These are phyloP conservation scores for Patella caerulea DNA, from an alignment of 2,888 invertebrate genomes.

Conservation along the genomic window DNA sequence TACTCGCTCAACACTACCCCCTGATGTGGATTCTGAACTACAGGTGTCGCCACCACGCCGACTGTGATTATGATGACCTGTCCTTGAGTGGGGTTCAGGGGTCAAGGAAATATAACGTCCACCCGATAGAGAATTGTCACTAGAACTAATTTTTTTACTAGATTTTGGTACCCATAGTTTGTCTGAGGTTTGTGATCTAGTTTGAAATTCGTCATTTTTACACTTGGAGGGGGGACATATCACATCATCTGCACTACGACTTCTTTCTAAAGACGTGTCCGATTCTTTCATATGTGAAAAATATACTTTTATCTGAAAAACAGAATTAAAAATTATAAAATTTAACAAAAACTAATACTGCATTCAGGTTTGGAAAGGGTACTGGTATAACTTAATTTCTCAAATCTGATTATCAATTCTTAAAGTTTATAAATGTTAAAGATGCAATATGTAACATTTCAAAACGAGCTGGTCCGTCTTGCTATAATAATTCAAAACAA, in stretches of 20 bases:
- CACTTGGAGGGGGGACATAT: slow-evolving; percentile 22
- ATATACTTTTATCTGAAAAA: slow-evolving; percentile 46
- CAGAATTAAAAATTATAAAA: slow-evolving; percentile 1
- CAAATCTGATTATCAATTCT: too few species aligned
- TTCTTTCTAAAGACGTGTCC: slow-evolving; percentile 35
- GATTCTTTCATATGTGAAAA: slow-evolving; percentile 41
- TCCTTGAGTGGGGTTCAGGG: slow-evolving; percentile 1
- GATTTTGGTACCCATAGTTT: slow-evolving; percentile 20
- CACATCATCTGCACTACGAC: slow-evolving; percentile 49
- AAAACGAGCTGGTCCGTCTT: too few species aligned
- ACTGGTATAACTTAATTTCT: too few species aligned
- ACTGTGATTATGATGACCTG: neutral
- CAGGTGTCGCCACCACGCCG: neutral
- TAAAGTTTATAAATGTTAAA: too few species aligned
- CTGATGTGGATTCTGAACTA: slow-evolving; percentile 37
- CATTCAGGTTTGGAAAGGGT: too few species aligned
- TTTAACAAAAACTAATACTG: too few species aligned
- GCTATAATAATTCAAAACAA: too few species aligned
- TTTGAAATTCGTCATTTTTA: slow-evolving; percentile 23
- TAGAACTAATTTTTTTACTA: slow-evolving; percentile 18
- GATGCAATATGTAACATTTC: too few species aligned
- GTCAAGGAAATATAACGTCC: slow-evolving; percentile 24
- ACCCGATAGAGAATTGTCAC: slow-evolving; percentile 24
- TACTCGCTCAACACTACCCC: slow-evolving; percentile 43
- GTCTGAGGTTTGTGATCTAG: slow-evolving; percentile 31